Conservation (phyloP, 1,140 invertebrate species). For the Drosophila jambulina region DNA sequence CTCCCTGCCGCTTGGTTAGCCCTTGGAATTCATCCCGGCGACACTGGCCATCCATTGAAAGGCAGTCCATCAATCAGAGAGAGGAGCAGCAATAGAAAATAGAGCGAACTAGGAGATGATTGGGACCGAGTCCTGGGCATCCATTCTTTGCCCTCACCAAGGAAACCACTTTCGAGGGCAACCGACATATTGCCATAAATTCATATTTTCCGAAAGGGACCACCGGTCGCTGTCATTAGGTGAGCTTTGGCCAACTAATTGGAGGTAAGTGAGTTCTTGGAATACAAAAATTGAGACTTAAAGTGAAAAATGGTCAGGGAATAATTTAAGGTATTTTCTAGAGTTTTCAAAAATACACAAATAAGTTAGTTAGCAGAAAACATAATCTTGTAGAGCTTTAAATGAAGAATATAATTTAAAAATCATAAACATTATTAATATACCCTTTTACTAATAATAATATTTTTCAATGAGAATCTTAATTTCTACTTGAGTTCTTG, state of each 20-base stretch:
- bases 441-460: no score
- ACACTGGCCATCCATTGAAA: slow-evolving; percentile 40
- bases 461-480: neutral
- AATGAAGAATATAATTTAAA: no score
- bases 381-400: neutral
- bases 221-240: neutral
- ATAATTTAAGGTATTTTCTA: neutral
- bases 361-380: neutral
- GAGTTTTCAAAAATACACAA: no score
- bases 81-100: neutral
- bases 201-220: slow-evolving; percentile 1
- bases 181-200: slow-evolving; percentile 6
- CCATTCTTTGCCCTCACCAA: neutral
- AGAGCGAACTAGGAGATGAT: slow-evolving; percentile 14
- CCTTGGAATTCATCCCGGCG: slow-evolving; percentile 42
- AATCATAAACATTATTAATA: no score
- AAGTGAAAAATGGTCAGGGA: neutral
- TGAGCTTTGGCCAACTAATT: slow-evolving; percentile 7
- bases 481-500: neutral
- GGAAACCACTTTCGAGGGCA: slow-evolving; percentile 5
- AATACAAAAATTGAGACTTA: neutral
- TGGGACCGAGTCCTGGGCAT: slow-evolving; percentile 2
- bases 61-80: slow-evolving; percentile 50
- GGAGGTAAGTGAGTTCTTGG: neutral
- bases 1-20: slow-evolving; percentile 35